Base-by-base conservation (phyloP, 2,888 invertebrate species). In the Diadegma fenestrale region DNA sequence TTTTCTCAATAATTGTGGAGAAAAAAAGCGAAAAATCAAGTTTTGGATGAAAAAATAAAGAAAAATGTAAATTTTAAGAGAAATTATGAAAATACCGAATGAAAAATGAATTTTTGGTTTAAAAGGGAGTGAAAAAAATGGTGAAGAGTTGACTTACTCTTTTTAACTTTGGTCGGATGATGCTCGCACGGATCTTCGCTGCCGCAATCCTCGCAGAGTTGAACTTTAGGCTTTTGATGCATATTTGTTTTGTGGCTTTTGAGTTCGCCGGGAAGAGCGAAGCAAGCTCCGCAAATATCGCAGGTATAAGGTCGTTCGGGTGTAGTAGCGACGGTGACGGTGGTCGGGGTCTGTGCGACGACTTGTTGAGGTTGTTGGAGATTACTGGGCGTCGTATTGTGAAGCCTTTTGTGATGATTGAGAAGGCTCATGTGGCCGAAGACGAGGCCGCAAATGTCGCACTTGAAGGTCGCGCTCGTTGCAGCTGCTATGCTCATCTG, bases 391-490 rank as follows among this genome's bases (percentile, higher is more conserved):
- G 94, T 93, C n/a, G 93, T 91, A 86, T 96, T 96, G 92, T 97
- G 97, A 91, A 97, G 96, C 88, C 97, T 95, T 94, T 98, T 98
- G 94, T 98, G 98, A 91, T 98, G 97, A 94, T 97, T 97, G n/a
- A 98, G 94, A 82, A 97, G 94, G 68, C 97, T 96, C 87, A 97
- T 95, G 92, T 98, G 97, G 0, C 97, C 97, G 93, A 98, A 98
- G 95, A 97, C 97, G 85, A 97, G 94, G 64, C 97, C 97, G 91
- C 98, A 98, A 10, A 97, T 97, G 94, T 98, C 98, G 94, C 98
- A 98, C 94, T 98, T 98, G 93, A 97, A 98, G 89, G 97, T 97
- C 37, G 97, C 97, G 92, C 97, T 97, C 19, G 97, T 94, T 2
- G 94, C 94, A 78, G 94, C 94, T 8, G 97, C 96, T 84, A 97